These are phyloP conservation scores for Macrosiphum euphorbiae DNA, from an alignment of 2,888 invertebrate species.

Conservation along the genomic window DNA sequence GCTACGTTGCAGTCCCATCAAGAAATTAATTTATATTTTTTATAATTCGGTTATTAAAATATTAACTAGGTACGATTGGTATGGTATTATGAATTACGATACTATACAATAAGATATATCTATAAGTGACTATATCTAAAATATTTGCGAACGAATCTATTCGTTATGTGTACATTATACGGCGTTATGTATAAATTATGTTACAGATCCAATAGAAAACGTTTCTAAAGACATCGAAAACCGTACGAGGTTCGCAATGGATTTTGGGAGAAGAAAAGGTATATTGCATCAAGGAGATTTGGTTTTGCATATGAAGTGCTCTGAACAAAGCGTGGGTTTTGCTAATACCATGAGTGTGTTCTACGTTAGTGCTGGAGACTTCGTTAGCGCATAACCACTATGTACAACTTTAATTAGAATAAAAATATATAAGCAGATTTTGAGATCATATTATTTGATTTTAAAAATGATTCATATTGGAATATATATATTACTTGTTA, in stretches of 20 bases:
- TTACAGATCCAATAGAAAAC: constrained; percentile 70
- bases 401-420: not conserved
- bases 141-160: not conserved
- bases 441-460: not conserved
- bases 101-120: not conserved
- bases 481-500: not conserved
- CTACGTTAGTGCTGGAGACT: constrained; percentile 70
- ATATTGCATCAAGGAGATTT: constrained; percentile 80
- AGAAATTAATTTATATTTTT: not conserved
- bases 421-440: not conserved
- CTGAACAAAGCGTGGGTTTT: constrained; percentile 78
- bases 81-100: not conserved
- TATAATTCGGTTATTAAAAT: not conserved
- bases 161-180: not conserved
- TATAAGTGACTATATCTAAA: not conserved
- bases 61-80: not conserved
- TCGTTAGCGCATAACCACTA: not conserved
- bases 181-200: not conserved
- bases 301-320: constrained; percentile 79
- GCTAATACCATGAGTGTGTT: constrained; percentile 80
- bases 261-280: constrained; percentile 76
- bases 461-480: not conserved
- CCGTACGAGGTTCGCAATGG: constrained; percentile 75
- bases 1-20: no score
- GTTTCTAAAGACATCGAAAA: constrained; percentile 77